These are phyloP conservation scores for Drosophila fulvimacula DNA, from an alignment of 2,888 invertebrate genomes.

Conservation along the genomic window DNA sequence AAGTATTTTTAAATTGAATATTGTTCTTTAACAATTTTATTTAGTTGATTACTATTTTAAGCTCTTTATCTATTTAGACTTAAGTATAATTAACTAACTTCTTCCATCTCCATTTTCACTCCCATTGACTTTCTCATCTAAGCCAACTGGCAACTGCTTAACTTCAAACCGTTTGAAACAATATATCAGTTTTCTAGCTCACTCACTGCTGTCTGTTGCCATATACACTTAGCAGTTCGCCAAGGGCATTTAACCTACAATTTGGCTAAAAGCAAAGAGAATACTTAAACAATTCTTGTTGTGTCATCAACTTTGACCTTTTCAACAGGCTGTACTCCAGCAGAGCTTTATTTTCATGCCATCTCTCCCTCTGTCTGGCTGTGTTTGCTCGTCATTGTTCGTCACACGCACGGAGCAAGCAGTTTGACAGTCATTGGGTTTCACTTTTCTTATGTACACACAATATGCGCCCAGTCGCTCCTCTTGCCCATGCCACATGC, in stretches of 20 bases:
- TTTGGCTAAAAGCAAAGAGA: not conserved
- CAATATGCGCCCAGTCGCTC: conserved; percentile 8
- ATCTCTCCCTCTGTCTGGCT: not conserved
- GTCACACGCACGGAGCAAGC: conserved; percentile 26
- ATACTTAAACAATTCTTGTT: conserved; percentile 23
- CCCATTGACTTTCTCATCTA: too few species aligned
- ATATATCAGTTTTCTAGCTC: not conserved
- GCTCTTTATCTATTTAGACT: not conserved
- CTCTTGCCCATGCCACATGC: conserved; percentile 27
- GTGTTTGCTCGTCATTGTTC: conserved; percentile 26
- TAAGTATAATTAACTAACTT: not conserved
- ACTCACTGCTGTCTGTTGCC: not conserved
- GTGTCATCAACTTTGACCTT: conserved; percentile 67
- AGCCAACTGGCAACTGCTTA: not conserved
- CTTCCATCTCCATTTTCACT: not conserved
- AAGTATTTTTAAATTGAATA: not conserved
- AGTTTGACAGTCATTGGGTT: conserved; percentile 66
- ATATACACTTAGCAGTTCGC: not conserved
- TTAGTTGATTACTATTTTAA: not conserved
- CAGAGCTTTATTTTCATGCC: conserved; percentile 13
- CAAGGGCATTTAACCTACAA: conserved; percentile 6
- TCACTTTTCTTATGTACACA: conserved; percentile 51
- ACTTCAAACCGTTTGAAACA: not conserved
- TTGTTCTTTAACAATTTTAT: not conserved
- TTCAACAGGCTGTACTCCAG: conserved; percentile 54